Conservation (phyloP, 2,888 invertebrate species). For the Pheosia gnoma region DNA sequence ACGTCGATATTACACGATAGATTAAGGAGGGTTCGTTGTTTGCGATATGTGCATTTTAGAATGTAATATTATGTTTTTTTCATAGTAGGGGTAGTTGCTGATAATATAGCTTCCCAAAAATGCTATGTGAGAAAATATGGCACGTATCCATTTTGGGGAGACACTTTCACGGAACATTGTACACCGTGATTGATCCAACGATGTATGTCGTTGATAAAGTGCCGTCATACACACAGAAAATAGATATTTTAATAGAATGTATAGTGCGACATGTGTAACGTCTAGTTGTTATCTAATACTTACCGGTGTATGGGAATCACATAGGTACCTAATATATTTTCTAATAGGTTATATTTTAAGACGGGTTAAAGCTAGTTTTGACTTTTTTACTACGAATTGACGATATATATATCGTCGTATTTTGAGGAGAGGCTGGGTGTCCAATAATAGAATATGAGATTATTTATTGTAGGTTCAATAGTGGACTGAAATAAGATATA, state of each 20-base stretch:
- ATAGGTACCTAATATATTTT: no score
- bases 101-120: neutral
- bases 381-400: no score
- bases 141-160: slow-evolving; percentile 6
- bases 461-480: no score
- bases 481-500: no score
- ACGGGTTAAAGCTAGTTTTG: no score
- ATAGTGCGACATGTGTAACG: neutral
- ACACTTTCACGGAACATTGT: slow-evolving; percentile 21
- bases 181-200: slow-evolving; percentile 24
- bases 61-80: neutral
- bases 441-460: no score
- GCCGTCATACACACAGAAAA: slow-evolving; percentile 2
- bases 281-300: no score
- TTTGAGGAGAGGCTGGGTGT: no score
- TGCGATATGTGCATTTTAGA: neutral
- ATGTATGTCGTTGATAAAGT: slow-evolving; percentile 17
- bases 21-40: neutral
- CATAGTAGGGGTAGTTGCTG: neutral
- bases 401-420: no score
- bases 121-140: slow-evolving; percentile 2
- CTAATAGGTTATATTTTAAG: no score
- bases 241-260: slow-evolving; percentile 4
- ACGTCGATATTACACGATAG: no score
- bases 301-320: no score